A percentile compares a stretch with the other conserved stretches of the same genome.
phyloP scores from a whole-genome alignment of 2,888 invertebrate genomes.

The Melanotus villosus region DNA sequence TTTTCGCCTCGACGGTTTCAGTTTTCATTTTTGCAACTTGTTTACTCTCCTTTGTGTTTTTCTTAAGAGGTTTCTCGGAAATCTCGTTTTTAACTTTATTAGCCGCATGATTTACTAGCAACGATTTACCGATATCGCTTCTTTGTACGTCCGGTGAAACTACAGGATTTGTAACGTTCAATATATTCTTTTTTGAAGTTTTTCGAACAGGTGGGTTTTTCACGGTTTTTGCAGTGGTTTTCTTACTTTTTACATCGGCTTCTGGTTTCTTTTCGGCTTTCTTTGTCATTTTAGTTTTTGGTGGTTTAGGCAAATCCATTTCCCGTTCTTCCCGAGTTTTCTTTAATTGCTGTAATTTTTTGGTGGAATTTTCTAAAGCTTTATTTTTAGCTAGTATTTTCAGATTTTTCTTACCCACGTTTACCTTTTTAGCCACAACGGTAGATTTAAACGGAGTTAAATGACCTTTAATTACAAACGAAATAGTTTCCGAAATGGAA shows the following conservation, averaged over 20 bases:
- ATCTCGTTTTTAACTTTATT: conserved; percentile 35
- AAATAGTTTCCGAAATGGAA: conserved; percentile 65
- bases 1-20: conserved; percentile 28
- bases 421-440: conserved; percentile 49
- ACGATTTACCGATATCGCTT: conserved; percentile 28
- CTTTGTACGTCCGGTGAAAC: conserved; percentile 17
- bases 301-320: neutral
- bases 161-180: conserved; percentile 3
- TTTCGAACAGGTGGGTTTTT: conserved; percentile 32
- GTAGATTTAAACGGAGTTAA: conserved; percentile 60
- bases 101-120: conserved; percentile 19
- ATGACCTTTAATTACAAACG: conserved; percentile 66
- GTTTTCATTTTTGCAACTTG: conserved; percentile 29
- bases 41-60: conserved; percentile 32
- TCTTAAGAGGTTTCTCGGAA: conserved; percentile 28
- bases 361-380: neutral
- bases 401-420: conserved; percentile 52
- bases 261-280: neutral
- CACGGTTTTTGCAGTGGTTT: conserved; percentile 8
- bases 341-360: neutral
- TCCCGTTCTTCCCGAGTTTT: neutral
- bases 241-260: conserved; percentile 24
- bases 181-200: conserved; percentile 30
- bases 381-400: conserved; percentile 58
- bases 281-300: conserved; percentile 12